Percentiles rank a stretch among this genome's conserved stretches.
These are phyloP conservation scores for Sinotaia quadrata DNA, from an alignment of 2,888 invertebrate genomes.

Conservation along the genomic window DNA sequence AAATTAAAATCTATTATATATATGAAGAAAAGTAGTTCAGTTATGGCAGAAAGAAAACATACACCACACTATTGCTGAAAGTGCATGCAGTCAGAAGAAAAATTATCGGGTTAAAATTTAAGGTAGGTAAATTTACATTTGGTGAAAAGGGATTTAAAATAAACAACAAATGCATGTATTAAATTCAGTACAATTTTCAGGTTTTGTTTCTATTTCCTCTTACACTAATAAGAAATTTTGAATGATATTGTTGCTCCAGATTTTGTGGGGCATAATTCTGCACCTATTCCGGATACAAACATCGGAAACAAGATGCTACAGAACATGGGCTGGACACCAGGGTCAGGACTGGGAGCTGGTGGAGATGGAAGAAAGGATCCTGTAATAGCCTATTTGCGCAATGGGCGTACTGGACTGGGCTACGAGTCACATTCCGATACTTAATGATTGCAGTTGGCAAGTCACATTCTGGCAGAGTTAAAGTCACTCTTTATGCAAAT, in stretches of 20 bases:
- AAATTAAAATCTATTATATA: no score
- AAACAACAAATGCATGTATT: constrained; percentile 6
- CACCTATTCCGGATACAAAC: constrained; percentile 64
- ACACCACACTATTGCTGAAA: no score
- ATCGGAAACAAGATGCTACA: constrained; percentile 67
- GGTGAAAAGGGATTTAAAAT: no score
- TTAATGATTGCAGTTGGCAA: background rate
- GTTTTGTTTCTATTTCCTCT: no score
- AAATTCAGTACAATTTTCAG: background rate
- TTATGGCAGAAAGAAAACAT: no score
- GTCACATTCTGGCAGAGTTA: no score
- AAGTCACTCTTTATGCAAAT: no score
- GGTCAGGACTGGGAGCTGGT: constrained; percentile 60
- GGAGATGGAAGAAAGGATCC: constrained; percentile 61
- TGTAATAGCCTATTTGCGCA: constrained; percentile 53
- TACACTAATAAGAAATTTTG: background rate
- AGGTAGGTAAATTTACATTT: no score
- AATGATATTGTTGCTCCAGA: constrained; percentile 45
- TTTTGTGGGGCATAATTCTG: constrained; percentile 50
- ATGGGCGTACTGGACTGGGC: constrained; percentile 63
- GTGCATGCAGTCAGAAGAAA: no score
- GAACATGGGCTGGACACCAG: constrained; percentile 68
- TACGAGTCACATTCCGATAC: constrained; percentile 29
- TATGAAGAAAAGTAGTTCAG: no score
- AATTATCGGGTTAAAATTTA: no score